phyloP scores from a whole-genome alignment of 2,888 invertebrate genomes.

The Lasioglossum zephyrum region DNA sequence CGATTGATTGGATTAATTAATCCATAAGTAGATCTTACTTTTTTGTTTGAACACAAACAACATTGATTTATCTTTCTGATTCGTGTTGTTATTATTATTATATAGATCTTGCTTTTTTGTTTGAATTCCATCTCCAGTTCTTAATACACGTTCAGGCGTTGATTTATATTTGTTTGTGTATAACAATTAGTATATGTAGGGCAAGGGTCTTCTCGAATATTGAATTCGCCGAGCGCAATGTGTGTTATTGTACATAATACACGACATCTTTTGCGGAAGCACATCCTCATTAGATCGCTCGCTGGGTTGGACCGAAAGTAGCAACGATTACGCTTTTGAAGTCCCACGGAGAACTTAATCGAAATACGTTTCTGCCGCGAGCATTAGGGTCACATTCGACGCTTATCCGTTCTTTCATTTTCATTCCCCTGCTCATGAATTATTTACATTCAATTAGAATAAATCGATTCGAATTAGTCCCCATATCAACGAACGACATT shows the following conservation, averaged over 20 bases:
- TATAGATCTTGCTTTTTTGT: no score
- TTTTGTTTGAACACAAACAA: no score
- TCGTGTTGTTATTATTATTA: no score
- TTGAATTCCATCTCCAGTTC: no score
- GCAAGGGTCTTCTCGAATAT: constrained; percentile 1
- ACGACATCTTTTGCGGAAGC: constrained; percentile 59
- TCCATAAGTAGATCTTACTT: no score
- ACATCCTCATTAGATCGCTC: constrained; percentile 57
- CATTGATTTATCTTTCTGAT: no score
- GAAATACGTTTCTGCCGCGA: constrained; percentile 37
- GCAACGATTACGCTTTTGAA: constrained; percentile 49
- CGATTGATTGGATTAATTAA: no score
- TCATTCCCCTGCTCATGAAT: background rate
- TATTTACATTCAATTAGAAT: constrained; percentile 7
- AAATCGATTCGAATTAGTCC: constrained; percentile 8
- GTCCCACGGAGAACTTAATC: constrained; percentile 46
- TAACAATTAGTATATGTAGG: background rate
- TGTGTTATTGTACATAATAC: constrained; percentile 35
- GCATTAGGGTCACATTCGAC: constrained; percentile 28
- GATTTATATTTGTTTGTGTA: background rate
- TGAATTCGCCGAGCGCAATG: constrained; percentile 20
- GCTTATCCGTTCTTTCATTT: constrained; percentile 7
- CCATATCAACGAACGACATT: background rate
- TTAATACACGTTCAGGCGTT: no score
- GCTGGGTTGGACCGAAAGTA: constrained; percentile 48